Evolutionary conservation across 2,797 vertebrate species (phyloP), one percentile per base, ranked within the genome.

Genomic region (Parauchenoglanis punctatus): DNA sequence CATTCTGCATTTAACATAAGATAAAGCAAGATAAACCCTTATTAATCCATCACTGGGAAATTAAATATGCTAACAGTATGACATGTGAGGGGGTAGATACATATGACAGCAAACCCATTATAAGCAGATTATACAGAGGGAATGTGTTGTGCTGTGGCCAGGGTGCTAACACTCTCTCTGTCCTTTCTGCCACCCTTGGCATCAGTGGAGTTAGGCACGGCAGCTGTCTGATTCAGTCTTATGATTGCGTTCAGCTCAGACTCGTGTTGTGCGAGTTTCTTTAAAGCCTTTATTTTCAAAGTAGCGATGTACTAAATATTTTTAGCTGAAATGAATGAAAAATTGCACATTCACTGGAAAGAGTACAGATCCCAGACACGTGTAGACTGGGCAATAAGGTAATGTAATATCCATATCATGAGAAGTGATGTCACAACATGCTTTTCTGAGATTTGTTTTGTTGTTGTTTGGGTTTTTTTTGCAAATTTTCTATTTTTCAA

Each of bases 101-200:
- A 49, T 40, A 40, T n/a, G 12, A 76, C 13, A 3, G 40, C 28
- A 76, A 52, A 54, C 25, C 8, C 46, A 7, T 75, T 49, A 49
- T 75, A 49, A 49, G 5, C 25, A 28, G 46, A 15, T 76, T 85
- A 87, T 87, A 78, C 89, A 76, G 86, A 84, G 80, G 68, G 90
- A 84, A 44, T 88, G 46, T 87, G 88, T 77, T 87, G 23, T 73
- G 76, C 52, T 63, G 7, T 52, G 70, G 75, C 59, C 31, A 23
- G 63, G 40, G 49, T 67, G n/a, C 35, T 49, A 65, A 65, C 65
- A 80, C 12, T 83, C 28, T 65, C 25, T 58, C 56, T 84, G 77
- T 85, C 59, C 40, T 86, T 86, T n/a, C 58, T 82, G 70, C 58
- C 52, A 88, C 81, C 40, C 65, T 68, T 82, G 84, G 70, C 73